Base-by-base conservation (phyloP, 2,888 invertebrate species). In the Minunthozetes semirufus region DNA sequence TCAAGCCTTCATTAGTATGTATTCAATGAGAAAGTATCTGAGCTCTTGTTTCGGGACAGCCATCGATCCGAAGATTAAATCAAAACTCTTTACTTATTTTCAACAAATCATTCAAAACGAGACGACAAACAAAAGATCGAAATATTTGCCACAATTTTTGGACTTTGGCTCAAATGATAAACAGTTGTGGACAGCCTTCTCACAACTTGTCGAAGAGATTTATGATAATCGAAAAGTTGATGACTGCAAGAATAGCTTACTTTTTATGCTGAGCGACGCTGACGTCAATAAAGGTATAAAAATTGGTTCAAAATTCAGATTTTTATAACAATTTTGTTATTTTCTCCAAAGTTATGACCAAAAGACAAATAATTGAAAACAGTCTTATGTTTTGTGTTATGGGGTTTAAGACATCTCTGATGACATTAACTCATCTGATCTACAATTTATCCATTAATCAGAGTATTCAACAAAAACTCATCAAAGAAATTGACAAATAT, bases 401-500 rank as follows among this genome's bases (percentile, higher is more conserved):
- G 11, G 68, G 68, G 0, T 68, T 11, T 22, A 22, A 68, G 38
- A 68, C 68, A 13, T 42, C 68, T 11, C 8, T 22, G 68, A 42
- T 19, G 13, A 46, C 33, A 8, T 19, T 68, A 1, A 8, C 33
- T n/a, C 9, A 68, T 42, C 22, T 68, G 19, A 42, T 68, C 22
- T 22, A 68, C 19, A 19, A 22, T 22, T 19, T 68, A 22, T 42
- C 46, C 11, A 68, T 38, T 9, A 68, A 68, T 68, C 68, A 38
- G 17, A 5, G 8, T 9, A 42, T 42, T 42, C 68, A 68, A 42
- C 42, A 68, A 11, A 68, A 68, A 22, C 19, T 68, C 3, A 68
- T 68, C 19, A 68, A 68, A 68, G 68, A 68, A 68, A 42, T 68
- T 6, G 68, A 68, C 22, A 19, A 68, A 42, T 61, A 29, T 61